These are phyloP conservation scores for Gyps fulvus DNA, from an alignment of 2,113 vertebrate species.

Conservation along the genomic window DNA sequence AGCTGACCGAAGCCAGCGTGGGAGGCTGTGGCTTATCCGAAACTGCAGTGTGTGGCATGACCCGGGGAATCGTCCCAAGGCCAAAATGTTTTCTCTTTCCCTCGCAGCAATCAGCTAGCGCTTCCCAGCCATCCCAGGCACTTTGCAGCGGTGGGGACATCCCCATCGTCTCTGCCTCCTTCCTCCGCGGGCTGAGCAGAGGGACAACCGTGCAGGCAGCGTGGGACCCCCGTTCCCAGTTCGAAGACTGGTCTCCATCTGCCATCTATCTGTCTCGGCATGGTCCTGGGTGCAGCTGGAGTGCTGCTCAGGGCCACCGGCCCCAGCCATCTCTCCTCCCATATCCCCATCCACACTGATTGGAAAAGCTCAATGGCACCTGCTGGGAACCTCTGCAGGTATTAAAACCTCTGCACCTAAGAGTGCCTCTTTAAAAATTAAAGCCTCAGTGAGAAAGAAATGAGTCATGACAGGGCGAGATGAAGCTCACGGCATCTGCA, in stretches of 20 bases:
- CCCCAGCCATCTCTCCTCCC: background rate
- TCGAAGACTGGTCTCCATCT: background rate
- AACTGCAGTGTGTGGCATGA: background rate
- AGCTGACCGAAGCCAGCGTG: background rate
- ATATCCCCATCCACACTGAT: background rate
- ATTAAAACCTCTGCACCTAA: background rate
- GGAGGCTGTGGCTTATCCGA: background rate
- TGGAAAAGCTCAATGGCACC: background rate
- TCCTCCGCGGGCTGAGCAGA: background rate
- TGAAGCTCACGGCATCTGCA: background rate
- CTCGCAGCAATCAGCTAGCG: background rate
- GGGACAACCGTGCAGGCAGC: background rate
- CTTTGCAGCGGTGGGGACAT: background rate
- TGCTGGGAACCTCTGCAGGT: background rate
- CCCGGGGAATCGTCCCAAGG: background rate
- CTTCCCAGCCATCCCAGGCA: background rate
- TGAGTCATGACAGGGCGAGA: background rate
- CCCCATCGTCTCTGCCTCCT: background rate
- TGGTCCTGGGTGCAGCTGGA: background rate
- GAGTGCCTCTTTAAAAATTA: conserved; percentile 23
- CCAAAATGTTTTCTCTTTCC: background rate
- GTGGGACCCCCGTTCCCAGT: fast-evolving
- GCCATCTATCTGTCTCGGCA: fast-evolving
- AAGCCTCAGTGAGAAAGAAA: background rate
- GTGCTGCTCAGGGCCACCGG: background rate